Evolutionary conservation across 2,888 invertebrate species (phyloP).

Genomic region (Caenorhabditis japonica): DNA sequence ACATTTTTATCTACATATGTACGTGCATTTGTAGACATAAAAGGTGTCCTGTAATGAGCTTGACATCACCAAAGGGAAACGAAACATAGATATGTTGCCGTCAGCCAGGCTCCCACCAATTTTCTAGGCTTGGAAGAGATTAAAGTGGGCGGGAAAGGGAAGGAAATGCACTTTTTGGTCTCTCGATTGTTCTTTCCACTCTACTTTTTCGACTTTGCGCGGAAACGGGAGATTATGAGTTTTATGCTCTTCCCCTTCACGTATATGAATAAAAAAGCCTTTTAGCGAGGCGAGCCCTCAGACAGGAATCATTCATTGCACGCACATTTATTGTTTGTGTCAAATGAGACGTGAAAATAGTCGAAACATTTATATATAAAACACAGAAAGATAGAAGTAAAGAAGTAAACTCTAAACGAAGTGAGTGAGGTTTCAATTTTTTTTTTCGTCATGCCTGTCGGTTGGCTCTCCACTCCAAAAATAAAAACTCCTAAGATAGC

Average conservation of each 20-base stretch:
- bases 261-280: constrained; percentile 29
- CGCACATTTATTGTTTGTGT: constrained; percentile 41
- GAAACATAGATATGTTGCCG: constrained; percentile 11
- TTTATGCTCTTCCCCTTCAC: constrained; percentile 24
- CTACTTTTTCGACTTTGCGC: not conserved
- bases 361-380: too few relatives aligned
- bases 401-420: constrained; percentile 18
- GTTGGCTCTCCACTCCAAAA: too few relatives aligned
- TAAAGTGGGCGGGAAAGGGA: not conserved
- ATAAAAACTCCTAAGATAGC: too few relatives aligned
- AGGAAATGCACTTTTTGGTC: constrained; percentile 3
- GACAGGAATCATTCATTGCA: constrained; percentile 47
- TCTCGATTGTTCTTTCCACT: constrained; percentile 1
- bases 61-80: constrained; percentile 11
- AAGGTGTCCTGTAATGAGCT: constrained; percentile 16
- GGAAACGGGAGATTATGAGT: constrained; percentile 22
- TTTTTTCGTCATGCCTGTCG: too few relatives aligned
- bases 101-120: too few relatives aligned
- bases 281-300: constrained; percentile 23
- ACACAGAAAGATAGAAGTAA: constrained; percentile 1
- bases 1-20: constrained; percentile 4
- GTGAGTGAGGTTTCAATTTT: too few relatives aligned
- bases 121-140: too few relatives aligned
- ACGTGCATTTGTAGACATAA: constrained; percentile 10
- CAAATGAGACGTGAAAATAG: constrained; percentile 47